These are phyloP conservation scores for Acomys russatus DNA, from an alignment of 2,797 vertebrate species.

Conservation along the genomic window DNA sequence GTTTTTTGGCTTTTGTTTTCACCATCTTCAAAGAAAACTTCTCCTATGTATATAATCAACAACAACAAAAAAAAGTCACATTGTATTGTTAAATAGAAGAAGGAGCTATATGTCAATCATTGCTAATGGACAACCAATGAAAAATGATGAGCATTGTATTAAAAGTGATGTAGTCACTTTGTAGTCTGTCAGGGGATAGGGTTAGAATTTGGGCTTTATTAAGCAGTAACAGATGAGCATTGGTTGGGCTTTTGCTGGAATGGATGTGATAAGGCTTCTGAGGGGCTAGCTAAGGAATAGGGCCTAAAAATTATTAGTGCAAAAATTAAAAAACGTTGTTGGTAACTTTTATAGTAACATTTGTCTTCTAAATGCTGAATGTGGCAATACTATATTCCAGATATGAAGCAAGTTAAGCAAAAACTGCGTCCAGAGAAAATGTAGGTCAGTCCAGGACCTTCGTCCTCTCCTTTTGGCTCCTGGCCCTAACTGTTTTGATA, in stretches of 20 bases:
- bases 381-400: conserved; percentile 31
- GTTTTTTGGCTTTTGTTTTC: neutral
- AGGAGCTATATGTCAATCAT: neutral
- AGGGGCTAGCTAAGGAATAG: neutral
- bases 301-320: neutral
- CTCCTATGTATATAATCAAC: neutral
- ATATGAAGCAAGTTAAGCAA: conserved; percentile 43
- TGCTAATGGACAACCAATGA: conserved; percentile 3
- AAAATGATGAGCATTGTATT: neutral
- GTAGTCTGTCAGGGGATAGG: neutral
- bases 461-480: neutral
- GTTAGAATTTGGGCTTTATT: conserved; percentile 35
- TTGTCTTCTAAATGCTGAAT: conserved; percentile 41
- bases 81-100: conserved; percentile 9
- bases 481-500: neutral
- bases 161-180: neutral
- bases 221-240: neutral
- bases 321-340: neutral
- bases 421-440: conserved; percentile 17
- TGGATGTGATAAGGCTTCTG: neutral
- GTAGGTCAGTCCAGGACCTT: neutral
- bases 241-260: neutral
- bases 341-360: neutral
- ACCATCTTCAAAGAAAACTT: neutral
- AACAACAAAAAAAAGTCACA: neutral